phyloP scores from a whole-genome alignment of 2,888 invertebrate species.

The Habroteleia sp. region DNA sequence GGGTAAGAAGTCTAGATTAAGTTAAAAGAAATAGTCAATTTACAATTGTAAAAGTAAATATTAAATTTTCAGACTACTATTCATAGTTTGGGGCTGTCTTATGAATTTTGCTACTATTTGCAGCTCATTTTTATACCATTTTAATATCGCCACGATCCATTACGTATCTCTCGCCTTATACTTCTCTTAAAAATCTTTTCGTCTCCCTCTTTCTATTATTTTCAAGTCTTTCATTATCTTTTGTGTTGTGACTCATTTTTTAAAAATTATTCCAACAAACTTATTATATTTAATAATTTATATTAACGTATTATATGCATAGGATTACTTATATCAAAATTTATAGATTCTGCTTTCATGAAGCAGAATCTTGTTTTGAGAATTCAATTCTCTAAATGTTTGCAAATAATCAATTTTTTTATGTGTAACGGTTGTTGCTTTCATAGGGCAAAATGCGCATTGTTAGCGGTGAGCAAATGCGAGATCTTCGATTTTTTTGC shows the following conservation, averaged over 20 bases:
- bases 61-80: slow-evolving; percentile 44
- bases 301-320: slow-evolving; percentile 25
- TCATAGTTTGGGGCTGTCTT: slow-evolving; percentile 72
- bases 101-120: slow-evolving; percentile 80
- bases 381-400: slow-evolving; percentile 48
- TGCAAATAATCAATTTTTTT: slow-evolving; percentile 47
- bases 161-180: slow-evolving; percentile 76
- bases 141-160: slow-evolving; percentile 81
- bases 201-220: slow-evolving; percentile 47
- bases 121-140: slow-evolving; percentile 81
- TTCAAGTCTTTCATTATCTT: slow-evolving; percentile 55
- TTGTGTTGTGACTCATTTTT: slow-evolving; percentile 50
- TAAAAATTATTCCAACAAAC: slow-evolving; percentile 43
- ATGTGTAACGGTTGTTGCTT: slow-evolving; percentile 58
- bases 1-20: too few relatives aligned
- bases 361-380: too few relatives aligned
- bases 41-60: too few relatives aligned
- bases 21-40: too few relatives aligned
- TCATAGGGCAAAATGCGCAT: slow-evolving; percentile 41
- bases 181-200: slow-evolving; percentile 66
- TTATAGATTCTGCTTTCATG: too few relatives aligned
- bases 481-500: slow-evolving; percentile 31
- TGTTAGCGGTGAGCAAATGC: slow-evolving; percentile 22
- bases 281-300: slow-evolving; percentile 40
- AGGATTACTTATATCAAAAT: too few relatives aligned